Conservation (phyloP, 2,797 vertebrate genomes). For the Crocidura indochinensis region DNA sequence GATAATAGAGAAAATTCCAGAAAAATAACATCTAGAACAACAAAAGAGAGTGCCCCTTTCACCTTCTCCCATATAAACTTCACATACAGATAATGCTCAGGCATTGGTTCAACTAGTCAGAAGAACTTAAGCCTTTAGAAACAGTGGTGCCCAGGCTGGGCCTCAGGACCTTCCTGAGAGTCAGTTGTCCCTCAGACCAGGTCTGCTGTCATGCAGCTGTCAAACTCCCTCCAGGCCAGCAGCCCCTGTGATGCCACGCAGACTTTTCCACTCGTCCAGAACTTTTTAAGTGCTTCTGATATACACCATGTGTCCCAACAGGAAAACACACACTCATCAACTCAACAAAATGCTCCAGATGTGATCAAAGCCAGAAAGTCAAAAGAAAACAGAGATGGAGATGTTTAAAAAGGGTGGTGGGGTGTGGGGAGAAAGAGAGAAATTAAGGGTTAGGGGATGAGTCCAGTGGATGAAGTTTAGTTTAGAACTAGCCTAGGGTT, state of each 20-base stretch:
- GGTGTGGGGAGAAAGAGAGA: background rate
- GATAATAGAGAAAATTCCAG: background rate
- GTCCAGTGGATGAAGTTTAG: background rate
- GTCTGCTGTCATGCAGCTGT: constrained; percentile 70
- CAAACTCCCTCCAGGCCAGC: constrained; percentile 62
- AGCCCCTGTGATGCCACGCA: constrained; percentile 71
- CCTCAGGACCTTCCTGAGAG: constrained; percentile 7
- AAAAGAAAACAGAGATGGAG: constrained; percentile 66
- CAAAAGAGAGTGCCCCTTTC: background rate
- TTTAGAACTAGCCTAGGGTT: background rate
- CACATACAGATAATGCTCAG: background rate
- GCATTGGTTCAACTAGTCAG: background rate
- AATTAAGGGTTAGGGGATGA: background rate
- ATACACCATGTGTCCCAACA: constrained; percentile 83
- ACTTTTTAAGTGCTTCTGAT: constrained; percentile 81
- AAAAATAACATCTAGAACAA: background rate
- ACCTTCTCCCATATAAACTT: background rate
- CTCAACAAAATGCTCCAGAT: constrained; percentile 78
- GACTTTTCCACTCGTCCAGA: constrained; percentile 79
- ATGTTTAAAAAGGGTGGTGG: background rate
- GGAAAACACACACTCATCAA: constrained; percentile 80
- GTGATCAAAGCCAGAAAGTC: constrained; percentile 75
- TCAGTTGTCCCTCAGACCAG: constrained; percentile 39
- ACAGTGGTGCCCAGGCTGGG: background rate
- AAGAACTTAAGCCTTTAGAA: constrained; percentile 32